Percentiles rank a stretch among this genome's conserved stretches.
phyloP scores from a whole-genome alignment of 2,113 vertebrate species.

The Labeo catla region DNA sequence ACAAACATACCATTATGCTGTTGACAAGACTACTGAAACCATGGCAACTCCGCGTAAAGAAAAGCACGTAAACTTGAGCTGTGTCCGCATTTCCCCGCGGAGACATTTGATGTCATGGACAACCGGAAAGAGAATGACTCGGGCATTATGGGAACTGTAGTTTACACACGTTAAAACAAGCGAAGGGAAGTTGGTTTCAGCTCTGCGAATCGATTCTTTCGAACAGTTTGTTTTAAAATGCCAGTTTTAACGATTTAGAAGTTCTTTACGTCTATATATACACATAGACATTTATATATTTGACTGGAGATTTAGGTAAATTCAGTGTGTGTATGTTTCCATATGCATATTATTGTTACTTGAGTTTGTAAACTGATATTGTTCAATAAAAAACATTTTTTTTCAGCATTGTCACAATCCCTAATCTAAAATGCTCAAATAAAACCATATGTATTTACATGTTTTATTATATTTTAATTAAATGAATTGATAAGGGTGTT shows the following conservation, averaged over 20 bases:
- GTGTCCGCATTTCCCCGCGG: constrained; percentile 24
- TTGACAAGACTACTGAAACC: not conserved
- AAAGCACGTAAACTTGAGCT: not conserved
- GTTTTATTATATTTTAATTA: too few relatives aligned
- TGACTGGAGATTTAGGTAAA: too few relatives aligned
- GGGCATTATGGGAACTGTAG: constrained; percentile 51
- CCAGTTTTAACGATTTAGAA: not conserved
- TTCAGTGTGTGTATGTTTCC: too few relatives aligned
- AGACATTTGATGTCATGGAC: constrained; percentile 43
- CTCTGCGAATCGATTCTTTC: not conserved
- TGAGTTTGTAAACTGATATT: too few relatives aligned
- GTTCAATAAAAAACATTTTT: too few relatives aligned
- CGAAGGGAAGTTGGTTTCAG: not conserved
- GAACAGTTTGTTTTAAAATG: not conserved
- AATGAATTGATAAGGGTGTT: too few relatives aligned
- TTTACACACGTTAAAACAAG: not conserved
- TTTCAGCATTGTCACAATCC: not conserved
- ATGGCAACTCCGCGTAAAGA: not conserved
- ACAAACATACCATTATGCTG: constrained; percentile 24
- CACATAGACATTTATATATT: too few relatives aligned
- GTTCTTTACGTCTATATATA: too few relatives aligned
- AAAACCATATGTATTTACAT: too few relatives aligned
- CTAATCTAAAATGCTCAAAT: too few relatives aligned
- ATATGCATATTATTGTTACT: too few relatives aligned
- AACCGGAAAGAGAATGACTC: constrained; percentile 14